Conservation (phyloP, 2,113 vertebrate genomes). For the Gila orcuttii region DNA sequence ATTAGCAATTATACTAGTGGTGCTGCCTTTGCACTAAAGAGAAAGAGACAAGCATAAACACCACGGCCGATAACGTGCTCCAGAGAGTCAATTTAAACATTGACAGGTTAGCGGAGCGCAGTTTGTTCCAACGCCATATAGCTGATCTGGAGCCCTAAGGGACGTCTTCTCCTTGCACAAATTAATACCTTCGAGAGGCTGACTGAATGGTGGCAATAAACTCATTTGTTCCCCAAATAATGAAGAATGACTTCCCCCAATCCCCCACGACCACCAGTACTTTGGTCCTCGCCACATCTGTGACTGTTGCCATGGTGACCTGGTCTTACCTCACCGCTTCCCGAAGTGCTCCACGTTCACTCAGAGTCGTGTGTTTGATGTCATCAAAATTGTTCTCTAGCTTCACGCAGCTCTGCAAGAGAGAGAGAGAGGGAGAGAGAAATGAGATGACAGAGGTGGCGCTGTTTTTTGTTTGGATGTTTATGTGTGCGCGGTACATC, state of each 20-base stretch:
- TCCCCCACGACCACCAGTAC: constrained; percentile 22
- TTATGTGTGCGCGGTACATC: constrained; percentile 50
- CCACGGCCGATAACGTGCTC: constrained; percentile 65
- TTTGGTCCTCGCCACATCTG: constrained; percentile 81
- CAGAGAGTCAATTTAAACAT: constrained; percentile 86
- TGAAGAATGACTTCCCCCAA: constrained; percentile 87
- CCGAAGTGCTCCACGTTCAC: constrained; percentile 87
- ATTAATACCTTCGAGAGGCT: constrained; percentile 90
- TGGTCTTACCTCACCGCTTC: constrained; percentile 91
- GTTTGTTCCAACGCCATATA: constrained; percentile 80
- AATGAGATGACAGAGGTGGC: constrained; percentile 39
- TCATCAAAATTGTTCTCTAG: constrained; percentile 93
- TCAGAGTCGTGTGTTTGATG: constrained; percentile 91
- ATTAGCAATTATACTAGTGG: not conserved
- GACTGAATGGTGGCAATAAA: constrained; percentile 89
- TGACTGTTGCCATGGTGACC: constrained; percentile 92
- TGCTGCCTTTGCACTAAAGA: not conserved
- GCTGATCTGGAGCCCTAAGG: constrained; percentile 83
- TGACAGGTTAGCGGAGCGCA: constrained; percentile 86
- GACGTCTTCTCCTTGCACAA: constrained; percentile 83
- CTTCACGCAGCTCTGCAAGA: constrained; percentile 78
- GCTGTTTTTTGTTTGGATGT: constrained; percentile 51
- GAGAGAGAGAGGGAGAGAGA: constrained; percentile 41
- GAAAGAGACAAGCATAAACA: not conserved
- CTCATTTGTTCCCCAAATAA: constrained; percentile 93